Conservation (phyloP, 2,797 vertebrate genomes). For the Lates japonicus region DNA sequence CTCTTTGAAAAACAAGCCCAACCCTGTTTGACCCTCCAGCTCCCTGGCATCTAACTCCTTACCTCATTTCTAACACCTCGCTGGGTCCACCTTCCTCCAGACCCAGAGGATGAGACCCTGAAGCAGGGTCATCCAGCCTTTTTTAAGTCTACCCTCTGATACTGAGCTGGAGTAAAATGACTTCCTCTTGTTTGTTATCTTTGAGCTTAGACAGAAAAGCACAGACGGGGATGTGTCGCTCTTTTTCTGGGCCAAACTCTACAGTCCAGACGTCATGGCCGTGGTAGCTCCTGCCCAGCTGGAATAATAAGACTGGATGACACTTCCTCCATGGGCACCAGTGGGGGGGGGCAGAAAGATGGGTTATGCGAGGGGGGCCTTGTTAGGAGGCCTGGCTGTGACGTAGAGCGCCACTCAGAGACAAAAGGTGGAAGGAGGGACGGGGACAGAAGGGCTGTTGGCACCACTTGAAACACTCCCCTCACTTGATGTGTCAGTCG, state of each 20-base stretch:
- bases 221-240: slow-evolving; percentile 38
- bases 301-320: slow-evolving; percentile 81
- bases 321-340: slow-evolving; percentile 75
- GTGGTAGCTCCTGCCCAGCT: slow-evolving; percentile 71
- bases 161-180: slow-evolving; percentile 65
- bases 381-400: slow-evolving; percentile 40
- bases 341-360: slow-evolving; percentile 32
- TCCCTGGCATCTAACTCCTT: slow-evolving; percentile 68
- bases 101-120: slow-evolving; percentile 56
- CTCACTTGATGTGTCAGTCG: slow-evolving; percentile 43
- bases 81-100: slow-evolving; percentile 62
- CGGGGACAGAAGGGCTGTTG: slow-evolving; percentile 61
- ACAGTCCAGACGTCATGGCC: slow-evolving; percentile 45
- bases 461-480: slow-evolving; percentile 70
- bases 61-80: slow-evolving; percentile 73
- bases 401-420: slow-evolving; percentile 59
- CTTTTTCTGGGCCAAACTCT: slow-evolving; percentile 48
- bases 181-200: slow-evolving; percentile 84
- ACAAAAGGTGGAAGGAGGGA: slow-evolving; percentile 77
- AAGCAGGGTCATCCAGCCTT: slow-evolving; percentile 62
- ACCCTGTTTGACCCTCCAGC: slow-evolving; percentile 65
- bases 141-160: slow-evolving; percentile 61
- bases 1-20: slow-evolving; percentile 71
- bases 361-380: slow-evolving; percentile 6
- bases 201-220: slow-evolving; percentile 60